Evolutionary conservation across 2,888 invertebrate genomes (phyloP).

Genomic region (Drosophila hamatofila): DNA sequence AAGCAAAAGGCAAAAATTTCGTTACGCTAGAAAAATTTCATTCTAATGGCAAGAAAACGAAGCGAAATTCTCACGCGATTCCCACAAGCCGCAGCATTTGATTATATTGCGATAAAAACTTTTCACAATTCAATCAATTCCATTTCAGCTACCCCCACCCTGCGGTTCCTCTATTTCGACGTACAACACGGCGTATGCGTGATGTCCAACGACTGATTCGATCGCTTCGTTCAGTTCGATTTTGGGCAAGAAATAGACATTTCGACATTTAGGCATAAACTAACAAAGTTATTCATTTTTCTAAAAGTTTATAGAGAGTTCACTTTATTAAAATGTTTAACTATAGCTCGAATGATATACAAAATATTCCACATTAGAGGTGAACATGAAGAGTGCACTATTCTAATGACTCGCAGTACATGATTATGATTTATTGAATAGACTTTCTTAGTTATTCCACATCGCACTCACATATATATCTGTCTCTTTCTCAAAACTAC

Average conservation of each 20-base stretch:
- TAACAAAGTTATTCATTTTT: neutral
- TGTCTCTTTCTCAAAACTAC: neutral
- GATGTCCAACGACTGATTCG: constrained; percentile 10
- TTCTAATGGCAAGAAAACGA: constrained; percentile 41
- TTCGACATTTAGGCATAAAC: neutral
- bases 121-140: constrained; percentile 79
- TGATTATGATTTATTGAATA: no score
- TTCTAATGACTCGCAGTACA: no score
- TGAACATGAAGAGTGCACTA: no score
- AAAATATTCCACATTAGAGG: no score
- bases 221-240: constrained; percentile 1
- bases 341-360: no score
- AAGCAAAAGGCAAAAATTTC: constrained; percentile 29
- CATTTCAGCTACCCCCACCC: constrained; percentile 37
- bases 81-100: constrained; percentile 68
- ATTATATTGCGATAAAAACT: constrained; percentile 72
- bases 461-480: no score
- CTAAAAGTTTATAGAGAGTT: neutral
- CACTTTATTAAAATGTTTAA: no score
- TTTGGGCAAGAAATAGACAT: neutral
- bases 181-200: constrained; percentile 52
- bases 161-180: no score
- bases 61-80: constrained; percentile 58
- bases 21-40: constrained; percentile 42
- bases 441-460: no score